Percentiles rank a stretch among this genome's conserved stretches.
phyloP scores from a whole-genome alignment of 1,140 invertebrate species.

The Neodiprion fabricii region DNA sequence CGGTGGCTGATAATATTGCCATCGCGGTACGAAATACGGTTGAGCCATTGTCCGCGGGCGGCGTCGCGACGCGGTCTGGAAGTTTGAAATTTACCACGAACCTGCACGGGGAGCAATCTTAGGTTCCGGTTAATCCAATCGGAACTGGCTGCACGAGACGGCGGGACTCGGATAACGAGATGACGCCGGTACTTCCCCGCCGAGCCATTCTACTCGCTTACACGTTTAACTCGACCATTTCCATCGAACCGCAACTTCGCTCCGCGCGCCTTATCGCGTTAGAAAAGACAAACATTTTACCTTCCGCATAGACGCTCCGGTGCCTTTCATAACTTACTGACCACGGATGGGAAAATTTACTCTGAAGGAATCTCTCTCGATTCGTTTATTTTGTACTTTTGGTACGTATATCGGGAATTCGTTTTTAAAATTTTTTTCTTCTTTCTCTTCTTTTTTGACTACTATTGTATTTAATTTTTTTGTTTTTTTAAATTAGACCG shows the following conservation, averaged over 20 bases:
- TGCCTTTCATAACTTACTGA: no score
- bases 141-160: background rate
- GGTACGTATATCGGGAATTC: no score
- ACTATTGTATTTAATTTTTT: no score
- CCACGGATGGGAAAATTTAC: slow-evolving; percentile 19
- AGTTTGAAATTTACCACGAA: background rate
- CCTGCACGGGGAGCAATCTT: background rate
- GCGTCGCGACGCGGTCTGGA: background rate
- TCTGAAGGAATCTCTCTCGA: background rate
- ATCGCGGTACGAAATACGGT: no score
- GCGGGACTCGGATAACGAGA: background rate
- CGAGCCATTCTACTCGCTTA: background rate
- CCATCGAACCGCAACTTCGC: background rate
- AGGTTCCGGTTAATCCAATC: slow-evolving; percentile 1
- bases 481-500: no score
- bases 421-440: no score
- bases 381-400: no score
- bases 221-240: background rate
- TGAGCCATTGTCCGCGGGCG: no score
- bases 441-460: no score
- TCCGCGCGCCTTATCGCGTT: background rate
- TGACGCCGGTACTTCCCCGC: background rate
- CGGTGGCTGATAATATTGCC: no score
- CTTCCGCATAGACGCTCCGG: no score
- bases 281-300: background rate